These are phyloP conservation scores for Tenodera sinensis DNA, from an alignment of 2,888 invertebrate species.

Conservation along the genomic window DNA sequence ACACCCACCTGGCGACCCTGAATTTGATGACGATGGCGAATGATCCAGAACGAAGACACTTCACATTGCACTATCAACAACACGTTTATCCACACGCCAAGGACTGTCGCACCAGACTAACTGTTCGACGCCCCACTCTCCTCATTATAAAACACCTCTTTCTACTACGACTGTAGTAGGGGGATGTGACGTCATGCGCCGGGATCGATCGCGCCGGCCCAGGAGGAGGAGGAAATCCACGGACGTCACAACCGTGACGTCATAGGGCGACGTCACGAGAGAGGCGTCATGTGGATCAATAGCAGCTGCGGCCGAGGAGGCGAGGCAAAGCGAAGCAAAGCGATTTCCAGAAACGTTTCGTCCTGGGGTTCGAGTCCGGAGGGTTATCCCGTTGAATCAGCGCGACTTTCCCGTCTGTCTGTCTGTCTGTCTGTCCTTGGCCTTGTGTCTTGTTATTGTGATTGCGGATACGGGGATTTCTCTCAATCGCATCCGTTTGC, in stretches of 20 bases:
- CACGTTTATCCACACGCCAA: conserved; percentile 10
- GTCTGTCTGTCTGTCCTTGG: too few relatives aligned
- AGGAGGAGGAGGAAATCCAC: neutral
- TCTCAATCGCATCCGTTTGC: neutral
- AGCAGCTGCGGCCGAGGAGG: neutral
- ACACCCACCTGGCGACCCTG: conserved; percentile 24
- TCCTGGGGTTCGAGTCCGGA: neutral
- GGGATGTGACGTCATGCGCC: neutral
- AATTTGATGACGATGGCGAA: neutral
- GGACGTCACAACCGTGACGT: neutral
- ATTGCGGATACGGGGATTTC: neutral
- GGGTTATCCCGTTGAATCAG: neutral
- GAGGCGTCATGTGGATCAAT: neutral
- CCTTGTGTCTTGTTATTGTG: too few relatives aligned
- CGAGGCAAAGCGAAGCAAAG: too few relatives aligned
- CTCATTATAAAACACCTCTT: conserved; percentile 32
- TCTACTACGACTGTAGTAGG: neutral
- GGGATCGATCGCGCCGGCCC: neutral
- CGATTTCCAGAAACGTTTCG: neutral
- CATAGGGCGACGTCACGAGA: neutral
- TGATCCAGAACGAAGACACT: conserved; percentile 21
- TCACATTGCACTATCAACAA: neutral
- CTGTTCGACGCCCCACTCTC: conserved; percentile 24
- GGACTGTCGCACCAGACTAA: conserved; percentile 30
- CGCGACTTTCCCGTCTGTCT: too few relatives aligned